Evolutionary conservation across 1,140 invertebrate genomes (phyloP).

Genomic region (Apis cerana): DNA sequence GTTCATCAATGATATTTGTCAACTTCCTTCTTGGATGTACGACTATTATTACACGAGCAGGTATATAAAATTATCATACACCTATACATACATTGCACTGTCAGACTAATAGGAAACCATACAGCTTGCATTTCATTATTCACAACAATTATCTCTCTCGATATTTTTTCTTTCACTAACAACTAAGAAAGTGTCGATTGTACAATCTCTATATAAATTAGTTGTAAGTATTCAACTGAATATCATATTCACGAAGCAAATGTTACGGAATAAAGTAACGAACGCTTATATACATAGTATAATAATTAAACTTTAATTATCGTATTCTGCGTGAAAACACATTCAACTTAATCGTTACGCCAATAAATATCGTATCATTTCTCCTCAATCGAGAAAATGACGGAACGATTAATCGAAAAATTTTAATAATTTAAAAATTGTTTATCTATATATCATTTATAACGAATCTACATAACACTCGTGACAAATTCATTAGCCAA

Average conservation of each 20-base stretch:
- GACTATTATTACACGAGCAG: constrained; percentile 16
- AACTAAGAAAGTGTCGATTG: background rate
- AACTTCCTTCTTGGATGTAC: background rate
- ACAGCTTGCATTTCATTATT: background rate
- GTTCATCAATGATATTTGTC: constrained; percentile 3
- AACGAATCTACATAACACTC: too few relatives aligned
- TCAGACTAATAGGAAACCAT: constrained; percentile 12
- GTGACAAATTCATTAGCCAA: too few relatives aligned
- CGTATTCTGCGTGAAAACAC: background rate
- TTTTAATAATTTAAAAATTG: background rate
- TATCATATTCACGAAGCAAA: background rate
- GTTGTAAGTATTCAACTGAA: background rate
- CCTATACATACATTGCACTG: constrained; percentile 19
- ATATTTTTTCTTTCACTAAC: background rate
- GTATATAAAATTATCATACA: constrained; percentile 29
- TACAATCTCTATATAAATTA: background rate
- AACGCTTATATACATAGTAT: too few relatives aligned
- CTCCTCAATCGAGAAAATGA: background rate
- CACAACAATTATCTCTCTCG: background rate
- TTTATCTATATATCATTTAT: too few relatives aligned
- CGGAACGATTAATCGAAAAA: background rate
- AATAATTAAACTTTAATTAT: background rate
- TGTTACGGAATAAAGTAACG: background rate
- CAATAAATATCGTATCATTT: background rate
- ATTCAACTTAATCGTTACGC: background rate